phyloP scores from a whole-genome alignment of 2,113 vertebrate genomes.

The Aspidoscelis tigris region DNA sequence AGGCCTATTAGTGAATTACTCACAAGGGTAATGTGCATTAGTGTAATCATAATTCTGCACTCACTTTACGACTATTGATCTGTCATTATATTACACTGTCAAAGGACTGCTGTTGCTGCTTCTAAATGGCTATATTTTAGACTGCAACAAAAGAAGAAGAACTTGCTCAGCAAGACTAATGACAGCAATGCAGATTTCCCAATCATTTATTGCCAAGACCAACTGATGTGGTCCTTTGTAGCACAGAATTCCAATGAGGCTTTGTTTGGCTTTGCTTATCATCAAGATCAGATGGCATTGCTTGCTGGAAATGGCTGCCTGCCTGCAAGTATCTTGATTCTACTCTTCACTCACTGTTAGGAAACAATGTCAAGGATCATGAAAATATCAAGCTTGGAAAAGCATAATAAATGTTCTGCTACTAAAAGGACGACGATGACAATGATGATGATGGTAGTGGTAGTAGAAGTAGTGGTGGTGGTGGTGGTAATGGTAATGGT shows the following conservation, averaged over 20 bases:
- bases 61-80: conserved; percentile 54
- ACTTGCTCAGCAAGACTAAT: conserved; percentile 47
- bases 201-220: conserved; percentile 49
- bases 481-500: too few species aligned
- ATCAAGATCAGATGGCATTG: conserved; percentile 36
- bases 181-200: conserved; percentile 46
- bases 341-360: conserved; percentile 33
- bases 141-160: conserved; percentile 43
- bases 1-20: conserved; percentile 49
- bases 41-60: conserved; percentile 61
- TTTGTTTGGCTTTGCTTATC: conserved; percentile 48
- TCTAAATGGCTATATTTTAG: conserved; percentile 49
- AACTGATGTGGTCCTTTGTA: conserved; percentile 40
- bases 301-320: conserved; percentile 19
- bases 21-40: conserved; percentile 58
- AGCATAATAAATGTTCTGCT: background rate
- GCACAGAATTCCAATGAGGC: conserved; percentile 36
- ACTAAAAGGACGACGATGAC: background rate
- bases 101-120: conserved; percentile 39
- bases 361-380: background rate
- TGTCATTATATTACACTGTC: conserved; percentile 47
- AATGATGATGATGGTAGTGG: too few species aligned
- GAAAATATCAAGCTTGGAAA: conserved; percentile 15
- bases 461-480: too few species aligned
- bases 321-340: conserved; percentile 2